Evolutionary conservation across 2,888 invertebrate species (phyloP).

Genomic region (Gymnoscelis rufifasciata): DNA sequence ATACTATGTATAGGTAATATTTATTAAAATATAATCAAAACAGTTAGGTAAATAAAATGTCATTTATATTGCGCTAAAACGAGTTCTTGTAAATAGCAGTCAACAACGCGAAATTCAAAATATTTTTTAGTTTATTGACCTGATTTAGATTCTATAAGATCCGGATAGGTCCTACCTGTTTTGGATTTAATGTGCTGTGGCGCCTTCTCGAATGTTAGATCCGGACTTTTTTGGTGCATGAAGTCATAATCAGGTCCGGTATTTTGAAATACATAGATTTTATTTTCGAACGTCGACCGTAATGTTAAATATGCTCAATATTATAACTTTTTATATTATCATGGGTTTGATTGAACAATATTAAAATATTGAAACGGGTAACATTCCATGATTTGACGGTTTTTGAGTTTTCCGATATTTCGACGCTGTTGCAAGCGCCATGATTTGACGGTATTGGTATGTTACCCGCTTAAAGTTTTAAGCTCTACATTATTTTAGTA

Average conservation of each 20-base stretch:
- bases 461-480: no score
- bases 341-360: no score
- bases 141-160: slow-evolving; percentile 13
- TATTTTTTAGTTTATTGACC: slow-evolving; percentile 7
- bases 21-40: not conserved
- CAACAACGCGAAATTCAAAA: slow-evolving; percentile 2
- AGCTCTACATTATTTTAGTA: no score
- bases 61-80: not conserved
- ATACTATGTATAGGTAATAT: no score
- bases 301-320: no score
- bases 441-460: no score
- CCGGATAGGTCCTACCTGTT: slow-evolving; percentile 16
- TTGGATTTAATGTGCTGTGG: slow-evolving; percentile 8
- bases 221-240: slow-evolving; percentile 8
- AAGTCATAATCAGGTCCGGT: slow-evolving; percentile 5
- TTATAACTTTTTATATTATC: no score
- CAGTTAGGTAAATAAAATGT: not conserved
- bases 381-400: no score
- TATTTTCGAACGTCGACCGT: not conserved
- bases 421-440: no score
- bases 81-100: not conserved
- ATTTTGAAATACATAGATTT: not conserved
- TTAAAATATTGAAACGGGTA: no score
- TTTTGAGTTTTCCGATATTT: no score
- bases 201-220: slow-evolving; percentile 14